A percentile compares a stretch with the other conserved stretches of the same genome.
Conservation (phyloP, 2,888 invertebrate genomes). For the Drosophila niveifrons region DNA sequence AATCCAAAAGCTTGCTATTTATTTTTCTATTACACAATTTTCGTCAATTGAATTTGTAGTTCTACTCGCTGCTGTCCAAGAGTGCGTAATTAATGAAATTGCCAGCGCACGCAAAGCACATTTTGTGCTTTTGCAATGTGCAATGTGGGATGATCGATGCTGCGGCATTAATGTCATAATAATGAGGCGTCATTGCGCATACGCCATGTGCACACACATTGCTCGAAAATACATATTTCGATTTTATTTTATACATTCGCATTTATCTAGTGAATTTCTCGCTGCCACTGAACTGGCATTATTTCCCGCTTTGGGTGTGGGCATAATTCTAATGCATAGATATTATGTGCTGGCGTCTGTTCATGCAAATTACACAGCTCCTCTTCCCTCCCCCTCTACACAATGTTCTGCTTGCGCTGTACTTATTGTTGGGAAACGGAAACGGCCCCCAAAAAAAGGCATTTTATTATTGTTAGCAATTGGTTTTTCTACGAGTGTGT, state of each 20-base stretch:
- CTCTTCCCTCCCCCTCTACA: background rate
- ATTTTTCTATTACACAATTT: slow-evolving; percentile 54
- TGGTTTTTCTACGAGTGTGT: slow-evolving; percentile 52
- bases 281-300: slow-evolving; percentile 55
- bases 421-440: slow-evolving; percentile 69
- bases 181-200: slow-evolving; percentile 69
- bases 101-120: slow-evolving; percentile 28
- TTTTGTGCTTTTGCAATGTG: slow-evolving; percentile 26
- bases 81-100: slow-evolving; percentile 70
- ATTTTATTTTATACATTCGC: slow-evolving; percentile 37
- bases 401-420: slow-evolving; percentile 19
- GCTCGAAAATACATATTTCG: slow-evolving; percentile 24
- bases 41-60: slow-evolving; percentile 50
- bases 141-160: slow-evolving; percentile 64
- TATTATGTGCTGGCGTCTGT: slow-evolving; percentile 69
- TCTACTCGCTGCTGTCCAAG: background rate
- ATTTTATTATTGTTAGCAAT: slow-evolving; percentile 76
- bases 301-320: slow-evolving; percentile 53
- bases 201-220: slow-evolving; percentile 62
- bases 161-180: slow-evolving; percentile 68
- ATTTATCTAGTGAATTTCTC: slow-evolving; percentile 63
- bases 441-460: slow-evolving; percentile 55
- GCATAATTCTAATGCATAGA: slow-evolving; percentile 78
- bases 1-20: slow-evolving; percentile 40
- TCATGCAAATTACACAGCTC: slow-evolving; percentile 69